These are phyloP conservation scores for Orientallactaga sibirica DNA, from an alignment of 2,797 vertebrate genomes.

Conservation along the genomic window DNA sequence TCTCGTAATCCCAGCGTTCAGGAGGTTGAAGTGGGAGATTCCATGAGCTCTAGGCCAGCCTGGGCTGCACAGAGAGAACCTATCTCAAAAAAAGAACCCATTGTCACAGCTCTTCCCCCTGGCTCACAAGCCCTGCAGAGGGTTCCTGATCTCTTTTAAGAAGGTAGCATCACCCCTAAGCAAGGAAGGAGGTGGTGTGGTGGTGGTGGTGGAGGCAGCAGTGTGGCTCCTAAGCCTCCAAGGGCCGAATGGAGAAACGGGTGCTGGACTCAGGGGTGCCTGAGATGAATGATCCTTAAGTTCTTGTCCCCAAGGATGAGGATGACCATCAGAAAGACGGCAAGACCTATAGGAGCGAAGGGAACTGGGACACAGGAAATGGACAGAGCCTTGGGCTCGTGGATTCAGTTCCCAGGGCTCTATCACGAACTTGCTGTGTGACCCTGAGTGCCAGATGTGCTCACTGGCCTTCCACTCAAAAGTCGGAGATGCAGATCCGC, in stretches of 20 bases:
- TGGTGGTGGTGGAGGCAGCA: slow-evolving; percentile 82
- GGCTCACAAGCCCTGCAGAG: slow-evolving; percentile 93
- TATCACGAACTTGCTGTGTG: no score
- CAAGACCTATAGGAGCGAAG: slow-evolving; percentile 93
- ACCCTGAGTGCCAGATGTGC: slow-evolving; percentile 96
- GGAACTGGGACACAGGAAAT: slow-evolving; percentile 86
- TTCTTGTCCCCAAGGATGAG: slow-evolving; percentile 94
- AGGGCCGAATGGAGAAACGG: slow-evolving; percentile 96
- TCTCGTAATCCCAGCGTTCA: neutral
- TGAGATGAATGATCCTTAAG: slow-evolving; percentile 93
- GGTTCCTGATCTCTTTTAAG: slow-evolving; percentile 90
- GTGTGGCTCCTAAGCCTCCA: slow-evolving; percentile 88
- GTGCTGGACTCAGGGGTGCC: slow-evolving; percentile 91
- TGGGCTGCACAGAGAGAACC: neutral
- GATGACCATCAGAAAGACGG: slow-evolving; percentile 94
- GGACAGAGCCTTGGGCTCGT: slow-evolving; percentile 86
- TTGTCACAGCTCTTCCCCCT: slow-evolving; percentile 94
- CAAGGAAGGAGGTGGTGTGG: neutral
- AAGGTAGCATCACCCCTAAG: slow-evolving; percentile 86
- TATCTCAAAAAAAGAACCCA: slow-evolving; percentile 68
- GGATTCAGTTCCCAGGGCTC: slow-evolving; percentile 79
- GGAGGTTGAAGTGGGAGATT: neutral
- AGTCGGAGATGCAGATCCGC: slow-evolving; percentile 99
- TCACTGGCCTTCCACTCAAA: slow-evolving; percentile 99
- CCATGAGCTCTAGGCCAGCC: neutral